Percentiles rank a stretch among this genome's conserved stretches.
These are phyloP conservation scores for Phlogophora meticulosa DNA, from an alignment of 2,888 invertebrate genomes.

Conservation along the genomic window DNA sequence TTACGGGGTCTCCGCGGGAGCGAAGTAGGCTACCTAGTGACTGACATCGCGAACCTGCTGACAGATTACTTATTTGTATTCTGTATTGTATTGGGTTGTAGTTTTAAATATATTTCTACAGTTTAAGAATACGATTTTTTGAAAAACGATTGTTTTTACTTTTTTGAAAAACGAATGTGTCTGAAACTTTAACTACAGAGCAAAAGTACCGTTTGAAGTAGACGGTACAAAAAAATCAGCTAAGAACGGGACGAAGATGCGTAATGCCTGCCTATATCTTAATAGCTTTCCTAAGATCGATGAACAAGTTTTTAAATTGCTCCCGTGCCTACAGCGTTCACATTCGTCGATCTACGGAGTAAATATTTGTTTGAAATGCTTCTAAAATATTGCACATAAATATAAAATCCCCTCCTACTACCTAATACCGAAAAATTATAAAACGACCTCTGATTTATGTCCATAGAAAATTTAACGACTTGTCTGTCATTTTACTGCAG, in stretches of 20 bases:
- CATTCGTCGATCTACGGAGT: conserved; percentile 33
- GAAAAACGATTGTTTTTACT: too few species aligned
- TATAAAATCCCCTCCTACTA: conserved; percentile 61
- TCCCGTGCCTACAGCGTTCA: conserved; percentile 22
- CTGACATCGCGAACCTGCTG: conserved; percentile 31
- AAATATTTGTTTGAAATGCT: conserved; percentile 53
- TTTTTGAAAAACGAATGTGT: neutral
- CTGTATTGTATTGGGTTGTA: neutral
- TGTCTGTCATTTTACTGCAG: conserved; percentile 78
- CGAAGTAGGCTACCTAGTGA: conserved; percentile 58
- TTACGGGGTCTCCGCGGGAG: conserved; percentile 30
- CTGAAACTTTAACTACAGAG: neutral
- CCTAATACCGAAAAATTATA: conserved; percentile 65
- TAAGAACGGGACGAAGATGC: conserved; percentile 6
- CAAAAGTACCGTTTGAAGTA: neutral
- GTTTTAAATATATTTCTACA: conserved; percentile 3
- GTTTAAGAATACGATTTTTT: neutral
- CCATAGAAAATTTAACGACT: conserved; percentile 79
- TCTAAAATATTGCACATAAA: conserved; percentile 61
- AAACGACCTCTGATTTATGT: conserved; percentile 76
- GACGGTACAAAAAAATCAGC: conserved; percentile 3
- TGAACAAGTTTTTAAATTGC: conserved; percentile 40
- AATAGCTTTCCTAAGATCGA: conserved; percentile 36
- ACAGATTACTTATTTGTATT: conserved; percentile 15
- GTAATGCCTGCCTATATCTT: conserved; percentile 7